Conservation (phyloP, 2,888 invertebrate genomes). For the Drosophila demipolita region DNA sequence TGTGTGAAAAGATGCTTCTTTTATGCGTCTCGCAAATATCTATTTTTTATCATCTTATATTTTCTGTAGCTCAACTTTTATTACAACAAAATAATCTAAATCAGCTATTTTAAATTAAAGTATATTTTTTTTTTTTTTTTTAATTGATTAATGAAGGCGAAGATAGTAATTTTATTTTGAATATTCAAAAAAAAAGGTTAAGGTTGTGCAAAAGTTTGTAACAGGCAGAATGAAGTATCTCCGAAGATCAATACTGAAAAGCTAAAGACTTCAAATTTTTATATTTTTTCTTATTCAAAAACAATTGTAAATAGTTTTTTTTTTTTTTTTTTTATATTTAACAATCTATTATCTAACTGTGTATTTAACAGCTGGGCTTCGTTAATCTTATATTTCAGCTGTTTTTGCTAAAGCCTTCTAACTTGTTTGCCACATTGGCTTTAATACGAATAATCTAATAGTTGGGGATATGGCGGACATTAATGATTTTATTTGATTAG, state of each 20-base stretch:
- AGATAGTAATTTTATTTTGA: too few relatives aligned
- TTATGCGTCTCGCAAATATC: not conserved
- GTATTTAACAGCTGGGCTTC: not conserved
- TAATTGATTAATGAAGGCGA: too few relatives aligned
- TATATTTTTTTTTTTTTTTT: too few relatives aligned
- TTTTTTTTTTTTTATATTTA: not conserved
- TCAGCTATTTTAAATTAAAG: too few relatives aligned
- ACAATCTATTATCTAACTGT: not conserved
- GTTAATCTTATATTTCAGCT: too few relatives aligned
- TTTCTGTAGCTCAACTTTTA: not conserved
- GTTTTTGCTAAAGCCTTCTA: not conserved
- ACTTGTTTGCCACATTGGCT: not conserved
- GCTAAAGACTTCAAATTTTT: not conserved
- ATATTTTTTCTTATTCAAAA: too few relatives aligned
- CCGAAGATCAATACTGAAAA: not conserved
- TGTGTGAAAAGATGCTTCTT: not conserved
- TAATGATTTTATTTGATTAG: constrained; percentile 41
- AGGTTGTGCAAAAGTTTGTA: not conserved
- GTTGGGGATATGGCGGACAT: constrained; percentile 24
- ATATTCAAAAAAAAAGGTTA: too few relatives aligned
- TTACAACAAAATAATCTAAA: not conserved
- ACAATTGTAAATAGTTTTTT: too few relatives aligned
- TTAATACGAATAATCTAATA: constrained; percentile 21
- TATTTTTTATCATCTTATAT: not conserved
- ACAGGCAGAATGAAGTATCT: not conserved